A percentile compares a stretch with the other conserved stretches of the same genome.
These are phyloP conservation scores for Cygnus buccinator DNA, from an alignment of 2,113 vertebrate genomes.

Conservation along the genomic window DNA sequence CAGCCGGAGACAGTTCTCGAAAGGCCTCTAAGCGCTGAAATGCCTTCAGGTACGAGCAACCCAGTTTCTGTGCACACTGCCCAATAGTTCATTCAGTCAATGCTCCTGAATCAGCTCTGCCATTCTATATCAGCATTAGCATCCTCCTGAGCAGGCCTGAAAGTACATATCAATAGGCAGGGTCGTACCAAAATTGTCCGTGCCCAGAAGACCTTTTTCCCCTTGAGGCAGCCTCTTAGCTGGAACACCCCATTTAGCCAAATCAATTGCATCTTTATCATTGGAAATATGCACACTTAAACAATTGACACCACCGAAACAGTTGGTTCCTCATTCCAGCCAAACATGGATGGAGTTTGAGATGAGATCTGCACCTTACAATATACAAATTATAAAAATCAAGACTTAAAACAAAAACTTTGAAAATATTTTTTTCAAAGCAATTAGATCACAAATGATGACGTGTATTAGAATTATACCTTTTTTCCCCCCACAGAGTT, in stretches of 20 bases:
- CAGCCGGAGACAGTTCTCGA: neutral
- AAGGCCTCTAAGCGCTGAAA: neutral
- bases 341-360: neutral
- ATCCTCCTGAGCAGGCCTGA: neutral
- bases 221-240: neutral
- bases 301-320: neutral
- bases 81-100: neutral
- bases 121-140: neutral
- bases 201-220: neutral
- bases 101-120: neutral
- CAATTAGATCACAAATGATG: neutral
- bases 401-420: neutral
- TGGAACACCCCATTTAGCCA: neutral
- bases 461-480: neutral
- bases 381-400: neutral
- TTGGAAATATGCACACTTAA: neutral
- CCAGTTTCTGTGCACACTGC: neutral
- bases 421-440: neutral
- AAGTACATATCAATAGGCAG: neutral
- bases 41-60: neutral
- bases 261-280: neutral
- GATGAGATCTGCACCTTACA: neutral
- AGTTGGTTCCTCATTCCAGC: neutral
- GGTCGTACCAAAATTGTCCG: neutral
- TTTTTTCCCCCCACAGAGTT: fast-evolving